Evolutionary conservation across 2,113 vertebrate species (phyloP), one percentile per base, ranked within the genome.

Genomic region (Fregetta grallaria): DNA sequence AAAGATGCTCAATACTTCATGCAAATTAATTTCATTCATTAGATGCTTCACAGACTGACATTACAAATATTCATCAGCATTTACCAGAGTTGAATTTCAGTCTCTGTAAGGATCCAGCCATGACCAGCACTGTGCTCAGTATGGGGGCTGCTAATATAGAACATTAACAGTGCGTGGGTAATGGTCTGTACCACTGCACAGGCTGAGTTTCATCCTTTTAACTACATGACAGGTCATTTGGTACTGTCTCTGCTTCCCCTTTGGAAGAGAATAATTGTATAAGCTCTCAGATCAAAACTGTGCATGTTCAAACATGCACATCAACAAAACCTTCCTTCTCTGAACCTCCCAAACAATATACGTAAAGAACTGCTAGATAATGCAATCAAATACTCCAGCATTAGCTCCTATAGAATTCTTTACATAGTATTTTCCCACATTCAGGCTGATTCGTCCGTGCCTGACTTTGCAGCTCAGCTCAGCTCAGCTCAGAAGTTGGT

Each of bases 111-210:
- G 84, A 81, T 52, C 30, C 85, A 90, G 74, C 22, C 62, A 70
- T 7, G 34, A 14, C 32, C 74, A 92, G 59, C n/a, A 5, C 59
- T 10, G 67, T 23, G 67, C 79, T 70, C 47, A 6, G 68, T 38
- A 47, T 80, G 91, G 73, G 73, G 68, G 68, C 83, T 89, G 79
- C 92, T 88, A 76, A 93, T 30, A 90, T 2, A 92, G 85, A 90
- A 50, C 77, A 81, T 81, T 71, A 85, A 10, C 40, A 62, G 74
- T 21, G 66, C 1, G 8, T 67, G 88, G 75, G 82, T 93, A 95
- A 96, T 67, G 92, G 88, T 76, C 67, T 90, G 94, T 88, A 22
- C 86, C 50, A 65, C 59, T 80, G 88, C 88, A 77, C 56, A 74
- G 65, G 61, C 59, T 95, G 78, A 52, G 71, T 74, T 77, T 47